phyloP scores from a whole-genome alignment of 2,797 vertebrate genomes.

The Chrysocyon brachyurus region DNA sequence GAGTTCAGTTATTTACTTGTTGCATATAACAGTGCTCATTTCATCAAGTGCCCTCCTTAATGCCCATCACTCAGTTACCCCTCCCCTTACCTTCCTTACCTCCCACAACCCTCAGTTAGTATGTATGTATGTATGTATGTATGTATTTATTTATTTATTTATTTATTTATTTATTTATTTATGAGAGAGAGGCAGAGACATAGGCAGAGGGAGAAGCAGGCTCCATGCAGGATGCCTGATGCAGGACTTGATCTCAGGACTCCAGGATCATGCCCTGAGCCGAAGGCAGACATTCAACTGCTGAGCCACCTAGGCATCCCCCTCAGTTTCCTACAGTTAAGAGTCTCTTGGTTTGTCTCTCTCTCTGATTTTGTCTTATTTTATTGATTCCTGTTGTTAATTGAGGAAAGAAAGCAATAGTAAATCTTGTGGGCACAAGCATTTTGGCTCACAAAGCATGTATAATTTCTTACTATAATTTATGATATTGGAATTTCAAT shows the following conservation, averaged over 20 bases:
- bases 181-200: no score
- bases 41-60: neutral
- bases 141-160: no score
- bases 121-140: no score
- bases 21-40: neutral
- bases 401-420: neutral
- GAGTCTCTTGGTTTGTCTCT: neutral
- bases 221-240: no score
- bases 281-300: no score
- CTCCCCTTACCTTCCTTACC: neutral
- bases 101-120: neutral
- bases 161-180: no score
- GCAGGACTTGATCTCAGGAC: no score
- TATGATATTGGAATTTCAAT: neutral
- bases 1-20: neutral
- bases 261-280: no score
- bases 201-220: no score
- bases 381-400: neutral
- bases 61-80: neutral
- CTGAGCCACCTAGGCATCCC: no score
- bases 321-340: no score
- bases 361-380: neutral
- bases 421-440: neutral
- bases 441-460: neutral
- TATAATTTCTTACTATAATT: constrained; percentile 18